Evolutionary conservation across 53 echinoderm and acorn worm genomes (phyloP).

Genomic region (Hippasteria phrygiana): DNA sequence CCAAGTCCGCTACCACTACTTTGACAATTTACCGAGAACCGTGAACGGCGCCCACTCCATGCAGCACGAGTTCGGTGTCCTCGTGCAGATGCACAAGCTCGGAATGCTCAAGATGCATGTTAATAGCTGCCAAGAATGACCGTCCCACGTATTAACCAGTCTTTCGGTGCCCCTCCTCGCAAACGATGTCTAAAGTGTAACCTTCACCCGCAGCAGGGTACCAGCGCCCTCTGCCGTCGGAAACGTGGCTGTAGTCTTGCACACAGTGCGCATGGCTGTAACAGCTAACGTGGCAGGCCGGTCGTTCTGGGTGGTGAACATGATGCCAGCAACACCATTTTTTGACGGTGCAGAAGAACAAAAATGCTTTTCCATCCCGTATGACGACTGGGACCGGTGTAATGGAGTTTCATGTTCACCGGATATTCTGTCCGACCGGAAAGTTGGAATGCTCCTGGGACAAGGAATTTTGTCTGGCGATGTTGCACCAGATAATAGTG

Average conservation of each 20-base stretch:
- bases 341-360: too few relatives aligned
- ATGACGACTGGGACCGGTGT: not conserved
- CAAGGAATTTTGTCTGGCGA: too few relatives aligned
- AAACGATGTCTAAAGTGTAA: not conserved
- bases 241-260: not conserved
- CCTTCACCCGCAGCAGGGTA: too few relatives aligned
- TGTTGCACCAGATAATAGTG: too few relatives aligned
- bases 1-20: conserved; percentile 60
- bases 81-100: conserved; percentile 46
- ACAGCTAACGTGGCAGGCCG: not conserved
- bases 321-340: too few relatives aligned
- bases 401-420: not conserved
- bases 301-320: too few relatives aligned
- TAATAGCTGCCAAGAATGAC: conserved; percentile 12
- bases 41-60: conserved; percentile 30
- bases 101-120: conserved; percentile 41
- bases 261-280: not conserved
- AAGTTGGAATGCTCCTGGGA: not conserved
- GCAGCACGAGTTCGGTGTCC: conserved; percentile 33
- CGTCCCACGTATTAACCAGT: not conserved
- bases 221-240: conserved; percentile 10
- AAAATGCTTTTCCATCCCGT: not conserved
- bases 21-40: conserved; percentile 37
- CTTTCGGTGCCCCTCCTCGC: too few relatives aligned
- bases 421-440: not conserved